Base-by-base conservation (phyloP, 1,140 invertebrate species). In the Hyposmocoma kahamanoa region DNA sequence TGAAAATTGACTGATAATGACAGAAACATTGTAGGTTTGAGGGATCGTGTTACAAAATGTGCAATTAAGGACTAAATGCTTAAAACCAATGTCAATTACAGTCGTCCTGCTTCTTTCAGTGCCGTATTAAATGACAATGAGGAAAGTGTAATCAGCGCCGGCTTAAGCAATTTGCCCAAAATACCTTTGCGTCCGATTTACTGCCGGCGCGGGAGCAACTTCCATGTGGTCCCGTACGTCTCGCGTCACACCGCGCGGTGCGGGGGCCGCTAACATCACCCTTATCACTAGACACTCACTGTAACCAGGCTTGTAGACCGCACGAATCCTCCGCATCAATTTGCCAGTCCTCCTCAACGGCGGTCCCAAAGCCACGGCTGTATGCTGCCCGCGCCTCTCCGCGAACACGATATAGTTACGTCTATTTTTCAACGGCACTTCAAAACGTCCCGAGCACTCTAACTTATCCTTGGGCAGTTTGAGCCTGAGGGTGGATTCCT, bases 381-480 rank as follows among this genome's bases (percentile, higher is more conserved):
- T 60, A 62, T 78, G 76, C n/a, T n/a, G n/a, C 45, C 77, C 81
- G 21, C 67, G 63, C 42, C 81, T 55, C 60, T 84, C 81, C 56
- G 81, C 81, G 64, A 84, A 84, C 66, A 84, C 74, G 64, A 84
- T 81, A 75, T 81, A 84, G 72, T 81, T 82, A 56, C 70, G 68
- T 56, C 73, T 64, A 43, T 79, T 82, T 56, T 74, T 66, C 47
- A 84, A 62, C 8, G 78, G 81, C 68, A 82, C 73, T 74, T 84
- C 81, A 62, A 75, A 79, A 44, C 81, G 78, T 57, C 76, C 75
- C n/a, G 70, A 61, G 59, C 81, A 84, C 64, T 74, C 64, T 42
- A 67, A 57, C 20, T 63, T 42, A 38, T 78, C 72, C 51, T 44
- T 59, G 15, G 80, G 75, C 45, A 84, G 68, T 28, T 72, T 66